Base-by-base conservation (phyloP, 2,888 invertebrate genomes). In the Petrolisthes manimaculis region DNA sequence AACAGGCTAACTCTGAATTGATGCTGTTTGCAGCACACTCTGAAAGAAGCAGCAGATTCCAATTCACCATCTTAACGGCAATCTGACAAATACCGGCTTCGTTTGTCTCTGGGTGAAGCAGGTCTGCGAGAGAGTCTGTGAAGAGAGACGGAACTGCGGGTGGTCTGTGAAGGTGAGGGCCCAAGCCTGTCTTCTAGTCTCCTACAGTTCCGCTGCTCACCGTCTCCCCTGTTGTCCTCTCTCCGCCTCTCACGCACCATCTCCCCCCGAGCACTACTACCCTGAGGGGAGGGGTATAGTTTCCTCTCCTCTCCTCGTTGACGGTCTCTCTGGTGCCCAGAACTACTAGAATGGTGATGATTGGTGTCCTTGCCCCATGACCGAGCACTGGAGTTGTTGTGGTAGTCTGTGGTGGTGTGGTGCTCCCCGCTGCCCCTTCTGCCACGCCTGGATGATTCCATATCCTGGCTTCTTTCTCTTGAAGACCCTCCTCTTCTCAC, bases 141-240 rank as follows among this genome's bases (percentile, higher is more conserved):
- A 67, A 85, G 82, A 18, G 67, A 21, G 4, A 54, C 9, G 8
- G 85, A 83, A 37, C 82, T 89, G 14, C 88, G 84, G 0, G 75
- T 67, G 24, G 78, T 61, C 75, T 82, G 82, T 75, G 83, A 82
- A 9, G 89, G 83, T n/a, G 84, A 77, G 8, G 85, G 84, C 51
- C 89, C 85, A 9, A 89, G 55, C 37, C 89, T 81, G 56, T 86
- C 89, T 53, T 89, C 89, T 55, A 89, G 53, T 75, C 89, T 85
- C 61, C 89, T 89, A 55, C 85, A 56, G 80, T 37, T 37, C 18
- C 80, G 80, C 24, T 55, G 53, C 6, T 71, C 69, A 37, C 74
- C 84, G 24, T 61, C 55, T 51, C 78, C 80, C 69, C 83, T 87
- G 71, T 74, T 82, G n/a, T 79, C 84, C 51, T 83, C 86, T 69